phyloP scores from a whole-genome alignment of 2,888 invertebrate species.

The Drosophila paramelanica region DNA sequence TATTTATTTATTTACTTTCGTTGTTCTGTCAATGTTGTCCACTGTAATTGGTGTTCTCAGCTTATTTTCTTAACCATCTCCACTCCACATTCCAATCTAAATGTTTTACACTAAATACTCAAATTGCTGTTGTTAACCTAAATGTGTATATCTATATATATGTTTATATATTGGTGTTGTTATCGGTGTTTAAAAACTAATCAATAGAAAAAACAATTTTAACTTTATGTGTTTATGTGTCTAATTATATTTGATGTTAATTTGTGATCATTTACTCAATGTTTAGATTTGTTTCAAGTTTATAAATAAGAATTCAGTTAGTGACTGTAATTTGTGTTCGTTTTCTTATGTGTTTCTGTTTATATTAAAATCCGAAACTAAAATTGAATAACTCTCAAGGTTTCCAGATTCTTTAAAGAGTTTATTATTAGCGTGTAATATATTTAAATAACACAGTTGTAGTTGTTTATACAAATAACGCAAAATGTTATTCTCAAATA shows the following conservation, averaged over 20 bases:
- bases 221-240: conserved; percentile 26
- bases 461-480: too few relatives aligned
- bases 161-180: conserved; percentile 33
- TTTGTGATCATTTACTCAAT: conserved; percentile 1
- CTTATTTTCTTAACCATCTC: conserved; percentile 35
- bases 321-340: conserved; percentile 13
- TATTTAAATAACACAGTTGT: not conserved
- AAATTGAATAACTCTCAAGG: not conserved
- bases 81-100: conserved; percentile 16
- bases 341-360: not conserved
- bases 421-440: not conserved
- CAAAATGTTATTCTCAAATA: too few relatives aligned
- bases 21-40: conserved; percentile 64
- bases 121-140: conserved; percentile 41
- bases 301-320: not conserved
- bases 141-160: conserved; percentile 2
- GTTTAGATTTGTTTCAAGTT: not conserved
- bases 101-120: conserved; percentile 31
- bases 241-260: conserved; percentile 20
- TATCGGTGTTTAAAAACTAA: conserved; percentile 32
- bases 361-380: not conserved
- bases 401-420: not conserved
- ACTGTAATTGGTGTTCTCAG: conserved; percentile 71
- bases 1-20: conserved; percentile 36
- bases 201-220: conserved; percentile 2